Evolutionary conservation across 2,797 vertebrate species (phyloP).

Genomic region (Melanotaenia maccullochi): DNA sequence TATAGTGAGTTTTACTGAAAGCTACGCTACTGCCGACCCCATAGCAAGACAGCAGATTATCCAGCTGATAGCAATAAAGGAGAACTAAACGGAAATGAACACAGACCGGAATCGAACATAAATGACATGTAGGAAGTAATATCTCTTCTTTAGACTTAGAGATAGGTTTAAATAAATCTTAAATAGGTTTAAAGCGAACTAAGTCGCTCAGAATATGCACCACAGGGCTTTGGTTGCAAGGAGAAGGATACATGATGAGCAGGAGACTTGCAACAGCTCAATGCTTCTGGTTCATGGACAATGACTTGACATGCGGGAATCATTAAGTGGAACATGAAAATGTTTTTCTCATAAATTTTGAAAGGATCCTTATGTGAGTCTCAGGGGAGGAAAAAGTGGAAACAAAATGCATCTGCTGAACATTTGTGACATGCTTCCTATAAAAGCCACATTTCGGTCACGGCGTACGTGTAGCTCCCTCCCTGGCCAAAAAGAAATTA

Average conservation of each 20-base stretch:
- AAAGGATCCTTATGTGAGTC: constrained; percentile 75
- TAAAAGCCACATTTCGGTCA: constrained; percentile 49
- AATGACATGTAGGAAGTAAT: constrained; percentile 18
- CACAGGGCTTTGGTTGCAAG: constrained; percentile 35
- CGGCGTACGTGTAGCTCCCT: constrained; percentile 40
- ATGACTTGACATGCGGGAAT: constrained; percentile 70
- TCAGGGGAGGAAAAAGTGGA: constrained; percentile 41
- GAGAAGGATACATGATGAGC: constrained; percentile 60
- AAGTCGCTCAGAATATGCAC: constrained; percentile 25
- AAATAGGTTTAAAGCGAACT: too few relatives aligned
- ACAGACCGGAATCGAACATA: constrained; percentile 9
- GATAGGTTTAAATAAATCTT: constrained; percentile 37
- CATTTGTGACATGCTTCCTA: constrained; percentile 63
- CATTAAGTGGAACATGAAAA: constrained; percentile 78
- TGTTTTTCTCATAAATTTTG: constrained; percentile 76
- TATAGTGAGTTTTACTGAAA: constrained; percentile 59
- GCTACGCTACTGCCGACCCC: constrained; percentile 61
- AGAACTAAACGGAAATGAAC: constrained; percentile 35
- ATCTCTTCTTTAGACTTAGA: constrained; percentile 17
- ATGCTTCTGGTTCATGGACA: constrained; percentile 41
- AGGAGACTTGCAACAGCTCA: constrained; percentile 52
- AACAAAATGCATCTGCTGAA: constrained; percentile 65
- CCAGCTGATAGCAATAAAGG: constrained; percentile 49
- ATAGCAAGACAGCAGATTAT: constrained; percentile 54
- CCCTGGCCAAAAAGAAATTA: constrained; percentile 54